Conservation (phyloP, 1,140 invertebrate genomes). For the Drosophila pandora region DNA sequence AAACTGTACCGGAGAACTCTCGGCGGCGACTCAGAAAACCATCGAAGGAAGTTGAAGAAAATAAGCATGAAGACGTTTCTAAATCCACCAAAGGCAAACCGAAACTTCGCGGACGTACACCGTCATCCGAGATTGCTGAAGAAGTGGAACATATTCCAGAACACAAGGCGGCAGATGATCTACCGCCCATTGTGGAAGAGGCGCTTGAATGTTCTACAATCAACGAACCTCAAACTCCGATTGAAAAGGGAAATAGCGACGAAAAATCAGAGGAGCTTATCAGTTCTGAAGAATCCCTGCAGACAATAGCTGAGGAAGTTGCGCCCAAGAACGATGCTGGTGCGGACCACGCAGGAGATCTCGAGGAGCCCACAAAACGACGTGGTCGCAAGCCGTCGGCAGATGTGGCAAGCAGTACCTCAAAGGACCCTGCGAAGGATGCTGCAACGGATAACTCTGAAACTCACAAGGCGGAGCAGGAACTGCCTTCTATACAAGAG, state of each 20-base stretch:
- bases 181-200: background rate
- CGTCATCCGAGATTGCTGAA: background rate
- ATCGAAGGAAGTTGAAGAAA: background rate
- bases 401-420: background rate
- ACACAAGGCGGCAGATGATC: background rate
- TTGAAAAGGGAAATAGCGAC: background rate
- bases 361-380: background rate
- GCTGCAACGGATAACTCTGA: background rate
- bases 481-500: background rate
- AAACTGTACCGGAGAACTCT: constrained; percentile 11
- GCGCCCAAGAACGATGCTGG: background rate
- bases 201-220: background rate
- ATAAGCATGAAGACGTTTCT: background rate
- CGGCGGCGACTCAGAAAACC: constrained; percentile 8
- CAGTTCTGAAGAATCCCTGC: background rate
- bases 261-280: background rate
- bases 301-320: background rate
- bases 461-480: background rate
- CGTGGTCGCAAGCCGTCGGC: constrained; percentile 13
- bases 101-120: background rate
- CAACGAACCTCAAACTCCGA: background rate
- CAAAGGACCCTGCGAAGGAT: background rate
- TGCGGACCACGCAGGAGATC: background rate
- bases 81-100: background rate
- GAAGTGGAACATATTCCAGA: background rate